Conservation (phyloP, 1,140 invertebrate species). For the Bombus consobrinus region DNA sequence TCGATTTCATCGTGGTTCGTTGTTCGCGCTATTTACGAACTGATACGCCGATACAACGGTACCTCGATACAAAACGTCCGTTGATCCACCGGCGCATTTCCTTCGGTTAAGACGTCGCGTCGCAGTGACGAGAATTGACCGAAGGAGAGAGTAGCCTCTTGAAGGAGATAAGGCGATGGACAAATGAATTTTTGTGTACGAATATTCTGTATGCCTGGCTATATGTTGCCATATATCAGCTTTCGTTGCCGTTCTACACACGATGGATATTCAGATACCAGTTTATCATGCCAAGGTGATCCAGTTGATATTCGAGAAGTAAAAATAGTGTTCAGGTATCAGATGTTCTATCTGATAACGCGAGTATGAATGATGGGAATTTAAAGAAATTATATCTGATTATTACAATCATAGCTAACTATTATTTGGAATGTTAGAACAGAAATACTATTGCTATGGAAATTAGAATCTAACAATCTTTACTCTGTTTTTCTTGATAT, state of each 20-base stretch:
- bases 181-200: background rate
- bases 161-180: background rate
- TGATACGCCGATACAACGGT: background rate
- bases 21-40: slow-evolving; percentile 21
- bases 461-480: background rate
- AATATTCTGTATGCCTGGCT: no score
- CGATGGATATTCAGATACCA: background rate
- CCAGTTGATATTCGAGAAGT: background rate
- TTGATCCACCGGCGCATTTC: background rate
- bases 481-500: background rate
- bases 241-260: background rate
- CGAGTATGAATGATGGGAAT: no score
- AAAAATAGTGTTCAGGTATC: no score
- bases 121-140: background rate
- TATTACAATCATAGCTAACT: no score
- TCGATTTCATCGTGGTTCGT: background rate
- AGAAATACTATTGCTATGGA: no score
- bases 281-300: slow-evolving; percentile 16
- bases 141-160: background rate
- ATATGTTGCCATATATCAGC: no score
- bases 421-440: no score
- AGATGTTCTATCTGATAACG: no score
- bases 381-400: no score
- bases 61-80: background rate
- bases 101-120: background rate